Conservation (phyloP, 2,113 vertebrate species). For the Cricetomys ansorgei region DNA sequence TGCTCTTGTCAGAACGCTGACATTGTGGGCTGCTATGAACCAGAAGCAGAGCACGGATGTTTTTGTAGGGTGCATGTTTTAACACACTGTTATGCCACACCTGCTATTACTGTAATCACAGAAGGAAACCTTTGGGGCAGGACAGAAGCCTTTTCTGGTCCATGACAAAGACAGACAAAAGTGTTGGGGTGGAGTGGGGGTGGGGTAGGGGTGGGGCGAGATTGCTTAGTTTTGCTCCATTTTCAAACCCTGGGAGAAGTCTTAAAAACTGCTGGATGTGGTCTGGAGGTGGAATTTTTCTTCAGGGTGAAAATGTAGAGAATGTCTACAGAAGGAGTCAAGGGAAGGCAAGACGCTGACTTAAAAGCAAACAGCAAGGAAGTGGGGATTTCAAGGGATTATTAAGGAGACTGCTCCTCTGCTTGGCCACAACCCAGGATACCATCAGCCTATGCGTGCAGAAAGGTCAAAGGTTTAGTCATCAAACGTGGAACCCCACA, state of each 20-base stretch:
- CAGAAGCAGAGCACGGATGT: neutral
- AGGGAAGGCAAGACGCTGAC: neutral
- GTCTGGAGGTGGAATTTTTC: slow-evolving; percentile 60
- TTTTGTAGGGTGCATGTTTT: neutral
- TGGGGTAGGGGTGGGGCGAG: neutral
- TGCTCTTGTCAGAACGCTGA: neutral
- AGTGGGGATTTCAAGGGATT: slow-evolving; percentile 1
- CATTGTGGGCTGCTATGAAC: neutral
- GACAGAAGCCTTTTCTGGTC: slow-evolving; percentile 16
- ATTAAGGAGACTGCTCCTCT: neutral
- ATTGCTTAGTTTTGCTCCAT: neutral
- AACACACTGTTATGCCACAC: neutral
- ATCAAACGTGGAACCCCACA: neutral
- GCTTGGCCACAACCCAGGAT: neutral
- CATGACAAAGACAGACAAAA: neutral
- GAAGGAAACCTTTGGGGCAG: neutral
- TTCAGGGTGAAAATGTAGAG: slow-evolving; percentile 52
- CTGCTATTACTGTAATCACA: neutral
- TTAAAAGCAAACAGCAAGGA: slow-evolving; percentile 8
- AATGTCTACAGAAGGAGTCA: slow-evolving; percentile 33
- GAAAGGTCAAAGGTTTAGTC: slow-evolving; percentile 4
- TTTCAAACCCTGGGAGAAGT: neutral
- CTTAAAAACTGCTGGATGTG: neutral
- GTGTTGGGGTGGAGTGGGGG: neutral
- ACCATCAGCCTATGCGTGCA: neutral